These are phyloP conservation scores for Hypomecis punctinalis DNA, from an alignment of 2,888 invertebrate genomes.

Conservation along the genomic window DNA sequence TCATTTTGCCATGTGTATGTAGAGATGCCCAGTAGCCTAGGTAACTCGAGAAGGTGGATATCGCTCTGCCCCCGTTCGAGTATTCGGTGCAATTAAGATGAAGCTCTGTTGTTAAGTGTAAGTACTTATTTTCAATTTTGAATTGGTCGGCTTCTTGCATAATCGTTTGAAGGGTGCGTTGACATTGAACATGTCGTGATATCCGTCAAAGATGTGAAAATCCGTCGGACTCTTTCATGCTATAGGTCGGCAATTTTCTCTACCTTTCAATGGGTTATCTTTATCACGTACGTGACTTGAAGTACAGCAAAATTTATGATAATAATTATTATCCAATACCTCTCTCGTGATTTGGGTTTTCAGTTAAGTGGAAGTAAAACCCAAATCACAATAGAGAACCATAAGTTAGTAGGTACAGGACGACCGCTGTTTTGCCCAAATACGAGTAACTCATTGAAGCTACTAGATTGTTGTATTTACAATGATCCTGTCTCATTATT, in stretches of 20 bases:
- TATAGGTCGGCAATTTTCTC: neutral
- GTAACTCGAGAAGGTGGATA: slow-evolving; percentile 83
- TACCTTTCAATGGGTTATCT: no score
- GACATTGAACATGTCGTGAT: slow-evolving; percentile 29
- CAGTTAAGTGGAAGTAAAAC: no score
- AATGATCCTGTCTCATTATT: no score
- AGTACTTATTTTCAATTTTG: slow-evolving; percentile 58
- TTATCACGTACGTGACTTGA: no score
- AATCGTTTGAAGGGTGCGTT: slow-evolving; percentile 40
- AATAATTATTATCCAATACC: no score
- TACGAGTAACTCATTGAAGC: no score
- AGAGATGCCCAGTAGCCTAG: slow-evolving; percentile 83
- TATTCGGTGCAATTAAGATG: slow-evolving; percentile 82
- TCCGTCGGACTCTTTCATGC: neutral
- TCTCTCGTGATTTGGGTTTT: no score
- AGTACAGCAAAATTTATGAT: no score
- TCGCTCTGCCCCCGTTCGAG: slow-evolving; percentile 78
- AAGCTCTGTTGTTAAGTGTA: slow-evolving; percentile 68
- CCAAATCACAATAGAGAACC: no score
- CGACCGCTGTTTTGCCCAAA: no score
- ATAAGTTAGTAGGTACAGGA: no score
- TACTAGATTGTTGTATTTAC: no score
- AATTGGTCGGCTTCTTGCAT: slow-evolving; percentile 45
- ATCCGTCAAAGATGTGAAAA: slow-evolving; percentile 15
- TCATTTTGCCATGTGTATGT: slow-evolving; percentile 47